These are phyloP conservation scores for Hirtodrosophila cameraria DNA, from an alignment of 2,888 invertebrate genomes.

Conservation along the genomic window DNA sequence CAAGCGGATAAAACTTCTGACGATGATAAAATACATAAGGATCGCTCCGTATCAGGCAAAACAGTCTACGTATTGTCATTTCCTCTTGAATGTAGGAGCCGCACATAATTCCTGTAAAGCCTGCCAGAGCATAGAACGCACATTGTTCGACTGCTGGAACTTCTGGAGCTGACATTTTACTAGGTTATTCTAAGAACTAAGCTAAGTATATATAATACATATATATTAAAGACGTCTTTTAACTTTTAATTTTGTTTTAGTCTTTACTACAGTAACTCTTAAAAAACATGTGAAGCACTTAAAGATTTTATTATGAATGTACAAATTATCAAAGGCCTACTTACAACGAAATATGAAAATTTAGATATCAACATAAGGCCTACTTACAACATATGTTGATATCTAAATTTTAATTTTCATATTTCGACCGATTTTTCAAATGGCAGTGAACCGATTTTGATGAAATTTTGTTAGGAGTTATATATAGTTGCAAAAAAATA, in stretches of 20 bases:
- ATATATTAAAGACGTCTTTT: neutral
- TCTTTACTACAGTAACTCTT: neutral
- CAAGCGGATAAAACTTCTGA: slow-evolving; percentile 56
- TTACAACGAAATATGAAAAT: no score
- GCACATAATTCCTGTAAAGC: slow-evolving; percentile 56
- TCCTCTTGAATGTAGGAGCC: slow-evolving; percentile 65
- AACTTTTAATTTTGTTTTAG: slow-evolving; percentile 38
- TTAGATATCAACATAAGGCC: no score
- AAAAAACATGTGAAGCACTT: neutral
- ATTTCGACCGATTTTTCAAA: no score
- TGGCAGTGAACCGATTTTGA: no score
- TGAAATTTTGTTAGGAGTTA: no score
- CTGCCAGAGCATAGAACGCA: slow-evolving; percentile 45
- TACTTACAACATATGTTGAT: no score
- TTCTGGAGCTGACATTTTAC: slow-evolving; percentile 25
- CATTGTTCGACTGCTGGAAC: slow-evolving; percentile 33
- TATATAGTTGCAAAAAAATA: no score
- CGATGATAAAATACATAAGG: slow-evolving; percentile 63
- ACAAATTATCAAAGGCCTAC: neutral
- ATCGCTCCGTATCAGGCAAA: slow-evolving; percentile 44
- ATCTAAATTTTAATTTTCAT: no score
- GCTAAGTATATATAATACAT: neutral
- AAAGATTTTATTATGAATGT: neutral
- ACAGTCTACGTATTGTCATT: slow-evolving; percentile 42
- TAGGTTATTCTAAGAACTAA: neutral